A percentile compares a stretch with the other conserved stretches of the same genome.
Conservation (phyloP, 2,797 vertebrate genomes). For the Trematomus bernacchii region DNA sequence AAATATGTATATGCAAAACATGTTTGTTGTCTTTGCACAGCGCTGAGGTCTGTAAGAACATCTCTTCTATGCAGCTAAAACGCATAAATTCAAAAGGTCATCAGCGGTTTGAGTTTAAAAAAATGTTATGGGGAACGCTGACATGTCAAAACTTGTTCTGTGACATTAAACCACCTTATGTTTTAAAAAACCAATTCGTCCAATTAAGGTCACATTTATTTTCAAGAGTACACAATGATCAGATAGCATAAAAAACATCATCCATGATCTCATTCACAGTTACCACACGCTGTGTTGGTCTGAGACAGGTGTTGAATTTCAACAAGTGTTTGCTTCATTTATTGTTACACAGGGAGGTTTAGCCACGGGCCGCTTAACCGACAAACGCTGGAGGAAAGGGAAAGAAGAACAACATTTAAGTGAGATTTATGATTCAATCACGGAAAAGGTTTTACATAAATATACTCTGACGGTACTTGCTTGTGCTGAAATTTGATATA, state of each 20-base stretch:
- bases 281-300: background rate
- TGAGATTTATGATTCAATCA: constrained; percentile 34
- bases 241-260: too few species aligned
- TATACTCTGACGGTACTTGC: constrained; percentile 18
- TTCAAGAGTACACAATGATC: background rate
- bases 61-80: background rate
- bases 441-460: constrained; percentile 10
- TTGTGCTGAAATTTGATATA: background rate
- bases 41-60: background rate
- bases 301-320: background rate
- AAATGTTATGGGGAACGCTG: too few species aligned
- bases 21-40: background rate
- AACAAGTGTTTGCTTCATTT: background rate
- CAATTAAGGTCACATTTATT: background rate
- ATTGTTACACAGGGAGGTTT: fast-evolving
- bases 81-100: background rate
- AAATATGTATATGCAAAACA: constrained; percentile 4
- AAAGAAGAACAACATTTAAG: too few species aligned
- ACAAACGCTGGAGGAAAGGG: background rate
- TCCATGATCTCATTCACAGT: background rate
- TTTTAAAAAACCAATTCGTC: too few species aligned
- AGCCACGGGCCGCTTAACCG: background rate
- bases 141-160: background rate
- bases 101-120: background rate
- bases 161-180: background rate